Percentiles rank a stretch among this genome's conserved stretches.
Conservation (phyloP, 2,888 invertebrate genomes). For the Aquatica leii region DNA sequence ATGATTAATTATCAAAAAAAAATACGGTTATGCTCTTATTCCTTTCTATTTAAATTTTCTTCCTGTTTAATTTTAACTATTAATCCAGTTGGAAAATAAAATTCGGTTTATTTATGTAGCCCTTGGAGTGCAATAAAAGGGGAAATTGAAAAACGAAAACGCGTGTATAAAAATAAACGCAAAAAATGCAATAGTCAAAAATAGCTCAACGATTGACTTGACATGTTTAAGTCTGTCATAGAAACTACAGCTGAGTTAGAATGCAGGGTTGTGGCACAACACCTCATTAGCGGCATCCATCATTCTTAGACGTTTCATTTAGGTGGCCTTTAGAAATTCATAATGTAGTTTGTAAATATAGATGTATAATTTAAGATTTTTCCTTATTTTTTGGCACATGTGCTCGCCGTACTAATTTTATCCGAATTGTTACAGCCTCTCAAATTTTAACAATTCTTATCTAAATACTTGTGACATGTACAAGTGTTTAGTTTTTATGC, state of each 20-base stretch:
- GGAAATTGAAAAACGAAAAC: slow-evolving; percentile 15
- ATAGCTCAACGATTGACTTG: slow-evolving; percentile 52
- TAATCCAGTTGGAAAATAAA: too few relatives aligned
- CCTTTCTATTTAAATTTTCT: too few relatives aligned
- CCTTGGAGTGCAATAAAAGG: slow-evolving; percentile 3
- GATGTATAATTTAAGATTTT: slow-evolving; percentile 29
- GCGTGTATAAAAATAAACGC: slow-evolving; percentile 43
- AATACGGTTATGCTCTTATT: too few relatives aligned
- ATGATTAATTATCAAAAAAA: too few relatives aligned
- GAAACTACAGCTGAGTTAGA: slow-evolving; percentile 50
- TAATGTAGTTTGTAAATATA: slow-evolving; percentile 36
- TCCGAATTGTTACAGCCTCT: slow-evolving; percentile 8
- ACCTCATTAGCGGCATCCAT: slow-evolving; percentile 59
- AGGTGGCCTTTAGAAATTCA: slow-evolving; percentile 31
- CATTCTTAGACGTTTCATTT: slow-evolving; percentile 48
- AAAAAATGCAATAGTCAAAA: slow-evolving; percentile 52
- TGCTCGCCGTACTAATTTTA: slow-evolving; percentile 13
- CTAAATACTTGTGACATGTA: slow-evolving; percentile 11
- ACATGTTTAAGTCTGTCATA: slow-evolving; percentile 53
- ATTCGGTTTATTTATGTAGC: too few relatives aligned
- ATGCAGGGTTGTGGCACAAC: slow-evolving; percentile 43
- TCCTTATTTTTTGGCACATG: slow-evolving; percentile 23
- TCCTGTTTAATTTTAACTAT: too few relatives aligned
- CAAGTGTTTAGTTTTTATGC: slow-evolving; percentile 11
- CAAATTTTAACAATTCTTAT: slow-evolving; percentile 8